Conservation (phyloP, 2,797 vertebrate species). For the Buphagus erythrorhynchus region DNA sequence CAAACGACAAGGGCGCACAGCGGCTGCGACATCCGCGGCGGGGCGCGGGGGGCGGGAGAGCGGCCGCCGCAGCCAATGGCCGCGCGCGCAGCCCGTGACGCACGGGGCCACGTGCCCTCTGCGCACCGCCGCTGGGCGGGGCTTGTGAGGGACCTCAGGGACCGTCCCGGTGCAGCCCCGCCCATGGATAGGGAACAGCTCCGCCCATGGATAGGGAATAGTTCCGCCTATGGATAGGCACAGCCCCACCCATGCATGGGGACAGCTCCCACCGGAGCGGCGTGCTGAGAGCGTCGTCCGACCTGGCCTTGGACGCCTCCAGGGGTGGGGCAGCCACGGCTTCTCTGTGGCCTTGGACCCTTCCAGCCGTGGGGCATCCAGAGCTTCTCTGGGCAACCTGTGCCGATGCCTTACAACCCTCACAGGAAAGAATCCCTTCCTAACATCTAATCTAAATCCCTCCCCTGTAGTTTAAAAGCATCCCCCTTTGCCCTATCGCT, state of each 20-base stretch:
- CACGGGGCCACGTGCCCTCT: rapidly evolving
- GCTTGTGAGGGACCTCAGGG: rapidly evolving
- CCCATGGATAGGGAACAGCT: rapidly evolving
- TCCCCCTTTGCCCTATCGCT: neutral
- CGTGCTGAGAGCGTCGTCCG: rapidly evolving
- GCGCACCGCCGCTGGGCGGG: neutral
- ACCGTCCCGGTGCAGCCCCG: rapidly evolving
- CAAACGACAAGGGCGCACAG: neutral
- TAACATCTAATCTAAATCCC: too few species aligned
- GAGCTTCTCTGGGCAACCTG: neutral
- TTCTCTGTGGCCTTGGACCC: neutral
- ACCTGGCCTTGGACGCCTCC: neutral
- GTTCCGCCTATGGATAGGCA: too few species aligned
- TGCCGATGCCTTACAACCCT: neutral
- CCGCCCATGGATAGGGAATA: neutral
- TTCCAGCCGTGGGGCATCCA: too few species aligned
- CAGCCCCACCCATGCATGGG: too few species aligned
- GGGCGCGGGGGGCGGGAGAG: neutral
- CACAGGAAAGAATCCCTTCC: neutral
- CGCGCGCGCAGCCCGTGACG: neutral
- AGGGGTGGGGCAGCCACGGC: rapidly evolving
- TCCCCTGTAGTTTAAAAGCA: neutral
- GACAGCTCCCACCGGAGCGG: rapidly evolving
- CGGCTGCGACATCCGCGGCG: neutral
- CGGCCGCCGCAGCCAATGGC: neutral